Evolutionary conservation across 1,140 invertebrate species (phyloP).

Genomic region (Oryzaephilus surinamensis): DNA sequence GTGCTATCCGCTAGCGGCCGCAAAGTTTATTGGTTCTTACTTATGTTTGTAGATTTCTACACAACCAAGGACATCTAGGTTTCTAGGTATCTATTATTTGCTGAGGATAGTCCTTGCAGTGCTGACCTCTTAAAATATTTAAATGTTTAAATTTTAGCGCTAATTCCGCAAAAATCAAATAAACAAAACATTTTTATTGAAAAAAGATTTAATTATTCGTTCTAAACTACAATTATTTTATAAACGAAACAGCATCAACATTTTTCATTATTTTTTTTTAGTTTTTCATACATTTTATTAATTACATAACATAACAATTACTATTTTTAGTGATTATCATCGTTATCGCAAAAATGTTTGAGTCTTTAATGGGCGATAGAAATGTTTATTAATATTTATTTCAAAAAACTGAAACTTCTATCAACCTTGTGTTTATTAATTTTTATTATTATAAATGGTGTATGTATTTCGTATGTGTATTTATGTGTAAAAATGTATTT

Average conservation of each 20-base stretch:
- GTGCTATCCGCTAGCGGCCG: no score
- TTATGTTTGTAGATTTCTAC: no score
- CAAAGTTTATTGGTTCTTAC: no score
- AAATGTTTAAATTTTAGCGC: no score
- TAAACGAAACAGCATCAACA: conserved; percentile 28
- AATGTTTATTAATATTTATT: conserved; percentile 5
- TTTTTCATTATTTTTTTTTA: conserved; percentile 22
- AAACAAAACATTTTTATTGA: no score
- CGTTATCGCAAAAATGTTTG: conserved; percentile 28
- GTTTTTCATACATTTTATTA: conserved; percentile 7
- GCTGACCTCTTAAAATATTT: no score
- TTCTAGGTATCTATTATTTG: no score
- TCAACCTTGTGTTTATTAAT: conserved; percentile 3
- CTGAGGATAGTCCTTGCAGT: no score
- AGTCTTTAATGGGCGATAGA: conserved; percentile 2
- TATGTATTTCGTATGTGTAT: background rate
- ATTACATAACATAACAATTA: conserved; percentile 31
- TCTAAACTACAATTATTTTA: conserved; percentile 22
- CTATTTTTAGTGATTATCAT: conserved; percentile 34
- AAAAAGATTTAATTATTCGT: no score
- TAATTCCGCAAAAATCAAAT: no score
- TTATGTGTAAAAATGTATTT: conserved; percentile 11
- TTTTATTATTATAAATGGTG: conserved; percentile 12
- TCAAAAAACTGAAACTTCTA: background rate
- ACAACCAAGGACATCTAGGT: no score